A percentile compares a stretch with the other conserved stretches of the same genome.
Conservation (phyloP, 1,140 invertebrate species). For the Eumaeus atala region DNA sequence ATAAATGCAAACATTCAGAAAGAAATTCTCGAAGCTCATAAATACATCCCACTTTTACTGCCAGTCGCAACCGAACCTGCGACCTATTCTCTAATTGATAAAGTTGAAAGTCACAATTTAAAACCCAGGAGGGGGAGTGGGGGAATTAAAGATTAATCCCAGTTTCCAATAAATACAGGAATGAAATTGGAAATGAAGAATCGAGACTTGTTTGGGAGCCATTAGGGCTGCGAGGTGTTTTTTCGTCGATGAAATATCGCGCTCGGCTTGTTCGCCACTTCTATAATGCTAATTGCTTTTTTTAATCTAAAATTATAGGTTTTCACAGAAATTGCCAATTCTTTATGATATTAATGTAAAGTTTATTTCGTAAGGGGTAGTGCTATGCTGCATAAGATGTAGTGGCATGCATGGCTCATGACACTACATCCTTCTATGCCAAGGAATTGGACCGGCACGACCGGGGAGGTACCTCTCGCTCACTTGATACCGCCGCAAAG, state of each 20-base stretch:
- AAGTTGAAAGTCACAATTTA: slow-evolving; percentile 41
- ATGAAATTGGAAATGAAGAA: slow-evolving; percentile 69
- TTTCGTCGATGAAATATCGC: slow-evolving; percentile 47
- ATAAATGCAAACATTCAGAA: slow-evolving; percentile 73
- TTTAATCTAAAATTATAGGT: slow-evolving; percentile 11
- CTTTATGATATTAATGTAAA: not conserved
- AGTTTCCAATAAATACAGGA: slow-evolving; percentile 68
- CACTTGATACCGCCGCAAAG: no score
- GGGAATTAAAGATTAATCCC: slow-evolving; percentile 69
- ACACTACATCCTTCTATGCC: no score
- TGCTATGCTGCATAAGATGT: no score
- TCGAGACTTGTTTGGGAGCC: slow-evolving; percentile 62
- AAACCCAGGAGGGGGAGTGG: slow-evolving; percentile 38
- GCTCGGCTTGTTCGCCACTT: slow-evolving; percentile 28
- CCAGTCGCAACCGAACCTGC: slow-evolving; percentile 27
- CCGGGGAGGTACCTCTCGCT: no score
- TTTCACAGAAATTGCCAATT: not conserved
- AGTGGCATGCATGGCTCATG: no score
- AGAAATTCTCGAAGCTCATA: slow-evolving; percentile 71
- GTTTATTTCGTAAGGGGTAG: no score
- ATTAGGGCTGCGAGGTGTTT: slow-evolving; percentile 68
- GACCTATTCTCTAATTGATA: slow-evolving; percentile 29
- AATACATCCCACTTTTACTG: slow-evolving; percentile 69
- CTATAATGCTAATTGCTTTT: slow-evolving; percentile 15
- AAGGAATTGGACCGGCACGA: no score